Base-by-base conservation (phyloP, 1,140 invertebrate species). In the Yoshiicerus persimilis region DNA sequence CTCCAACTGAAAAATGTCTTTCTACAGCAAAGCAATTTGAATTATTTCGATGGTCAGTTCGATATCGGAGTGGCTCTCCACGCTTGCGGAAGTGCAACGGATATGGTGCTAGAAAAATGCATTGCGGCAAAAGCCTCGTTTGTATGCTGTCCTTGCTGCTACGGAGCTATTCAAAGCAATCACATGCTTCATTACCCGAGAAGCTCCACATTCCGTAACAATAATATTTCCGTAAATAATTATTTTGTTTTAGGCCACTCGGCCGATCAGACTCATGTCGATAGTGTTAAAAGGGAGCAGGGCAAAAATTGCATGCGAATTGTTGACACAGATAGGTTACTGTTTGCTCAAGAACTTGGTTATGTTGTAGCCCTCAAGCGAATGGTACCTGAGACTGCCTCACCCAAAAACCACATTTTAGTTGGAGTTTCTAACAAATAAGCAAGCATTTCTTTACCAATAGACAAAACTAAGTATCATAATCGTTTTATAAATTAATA, bases 81-180 rank as follows among this genome's bases (percentile, higher is more conserved):
- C 93, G 98, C 97, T 3, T 99, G 98, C 93, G 98, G 98, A 20
- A 96, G 97, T 13, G 97, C 97, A 4, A 98, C 97, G 16, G 98
- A 99, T 93, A 94, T 99, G 87, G 97, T 99, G 0, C 93, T 99
- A 77, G 94, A 97, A 88, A 86, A 87, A 64, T 99, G 97, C 92
- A 94, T 96, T 3, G 92, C 94, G 30, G 94, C 94, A 20, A 94
- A 94, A 83, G 97, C 97, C 0, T 94, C 95, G 87, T 98, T 99
- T 94, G 96, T 98, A 4, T 94, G 97, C 86, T 98, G 97, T 92
- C 98, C 98, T 1, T 99, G 98, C 92, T 99, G 98, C 92, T 99
- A 99, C 93, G 98, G 98, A 5, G 95, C 95, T 3, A 94, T 99
- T 62, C 95, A 96, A 90, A 94, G 92, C 85, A 94, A 97, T 92